Percentiles rank a stretch among this genome's conserved stretches.
phyloP scores from a whole-genome alignment of 1,140 invertebrate species.

The Drosophila dunni region DNA sequence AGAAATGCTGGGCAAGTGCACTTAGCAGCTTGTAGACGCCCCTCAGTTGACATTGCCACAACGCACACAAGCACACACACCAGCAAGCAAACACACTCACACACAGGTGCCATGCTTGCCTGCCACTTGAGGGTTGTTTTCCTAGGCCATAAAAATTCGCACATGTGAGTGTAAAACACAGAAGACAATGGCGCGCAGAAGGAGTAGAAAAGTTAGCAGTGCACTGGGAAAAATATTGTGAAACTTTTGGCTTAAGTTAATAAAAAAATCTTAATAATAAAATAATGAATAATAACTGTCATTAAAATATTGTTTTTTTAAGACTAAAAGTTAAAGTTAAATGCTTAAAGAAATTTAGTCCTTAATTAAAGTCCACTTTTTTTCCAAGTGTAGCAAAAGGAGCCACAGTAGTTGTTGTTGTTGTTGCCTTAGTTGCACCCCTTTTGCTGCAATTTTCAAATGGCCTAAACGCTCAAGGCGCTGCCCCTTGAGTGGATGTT shows the following conservation, averaged over 20 bases:
- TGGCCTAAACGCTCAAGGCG: slow-evolving; percentile 79
- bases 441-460: slow-evolving; percentile 75
- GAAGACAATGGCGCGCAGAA: slow-evolving; percentile 63
- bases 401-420: slow-evolving; percentile 8
- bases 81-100: slow-evolving; percentile 31
- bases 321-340: too few species aligned
- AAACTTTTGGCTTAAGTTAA: background rate
- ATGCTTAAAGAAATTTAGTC: too few species aligned
- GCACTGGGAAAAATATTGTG: background rate
- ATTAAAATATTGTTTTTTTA: too few species aligned
- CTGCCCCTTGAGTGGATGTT: slow-evolving; percentile 28
- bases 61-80: slow-evolving; percentile 22
- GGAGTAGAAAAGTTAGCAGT: slow-evolving; percentile 8
- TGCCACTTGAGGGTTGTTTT: slow-evolving; percentile 77
- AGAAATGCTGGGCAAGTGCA: slow-evolving; percentile 78
- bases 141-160: slow-evolving; percentile 75
- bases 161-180: slow-evolving; percentile 62
- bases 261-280: too few species aligned
- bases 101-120: slow-evolving; percentile 19
- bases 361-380: too few species aligned
- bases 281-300: too few species aligned
- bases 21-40: slow-evolving; percentile 81
- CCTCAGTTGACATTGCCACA: slow-evolving; percentile 78
- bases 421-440: slow-evolving; percentile 42
- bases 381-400: background rate